Conservation (phyloP, 2,797 vertebrate genomes). For the Salmo trutta region DNA sequence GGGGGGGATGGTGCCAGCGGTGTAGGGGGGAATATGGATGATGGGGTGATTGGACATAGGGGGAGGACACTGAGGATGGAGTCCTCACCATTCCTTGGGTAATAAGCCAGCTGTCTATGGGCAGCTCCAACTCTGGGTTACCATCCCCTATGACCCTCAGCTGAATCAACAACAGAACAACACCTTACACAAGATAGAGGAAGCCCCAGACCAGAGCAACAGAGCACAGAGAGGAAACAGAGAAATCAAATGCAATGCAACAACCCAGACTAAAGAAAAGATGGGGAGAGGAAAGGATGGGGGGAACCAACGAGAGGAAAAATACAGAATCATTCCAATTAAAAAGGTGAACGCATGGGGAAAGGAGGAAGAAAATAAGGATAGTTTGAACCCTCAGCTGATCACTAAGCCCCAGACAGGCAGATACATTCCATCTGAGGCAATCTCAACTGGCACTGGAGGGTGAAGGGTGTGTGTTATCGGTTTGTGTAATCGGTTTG, state of each 20-base stretch:
- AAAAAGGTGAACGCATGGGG: slow-evolving; percentile 2
- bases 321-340: not conserved
- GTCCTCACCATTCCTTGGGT: slow-evolving; percentile 99
- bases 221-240: slow-evolving; percentile 59
- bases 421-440: slow-evolving; percentile 2
- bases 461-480: too few relatives aligned
- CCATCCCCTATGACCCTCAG: slow-evolving; percentile 90
- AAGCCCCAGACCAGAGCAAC: slow-evolving; percentile 66
- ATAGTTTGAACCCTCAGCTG: slow-evolving; percentile 1
- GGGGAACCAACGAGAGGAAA: slow-evolving; percentile 37
- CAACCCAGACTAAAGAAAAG: slow-evolving; percentile 8
- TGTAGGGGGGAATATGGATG: slow-evolving; percentile 46
- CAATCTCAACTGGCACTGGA: slow-evolving; percentile 20
- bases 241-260: slow-evolving; percentile 60
- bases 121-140: slow-evolving; percentile 91
- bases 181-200: slow-evolving; percentile 78
- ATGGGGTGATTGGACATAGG: slow-evolving; percentile 51
- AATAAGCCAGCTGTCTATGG: slow-evolving; percentile 99
- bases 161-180: slow-evolving; percentile 94
- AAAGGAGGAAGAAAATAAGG: not conserved
- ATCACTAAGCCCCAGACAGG: not conserved
- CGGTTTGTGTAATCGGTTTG: too few relatives aligned
- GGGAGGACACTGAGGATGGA: slow-evolving; percentile 70
- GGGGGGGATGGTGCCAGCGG: slow-evolving; percentile 7
- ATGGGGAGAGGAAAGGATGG: slow-evolving; percentile 38